Evolutionary conservation across 2,113 vertebrate species (phyloP), one percentile per base, ranked within the genome.

Genomic region (Neogale vison): DNA sequence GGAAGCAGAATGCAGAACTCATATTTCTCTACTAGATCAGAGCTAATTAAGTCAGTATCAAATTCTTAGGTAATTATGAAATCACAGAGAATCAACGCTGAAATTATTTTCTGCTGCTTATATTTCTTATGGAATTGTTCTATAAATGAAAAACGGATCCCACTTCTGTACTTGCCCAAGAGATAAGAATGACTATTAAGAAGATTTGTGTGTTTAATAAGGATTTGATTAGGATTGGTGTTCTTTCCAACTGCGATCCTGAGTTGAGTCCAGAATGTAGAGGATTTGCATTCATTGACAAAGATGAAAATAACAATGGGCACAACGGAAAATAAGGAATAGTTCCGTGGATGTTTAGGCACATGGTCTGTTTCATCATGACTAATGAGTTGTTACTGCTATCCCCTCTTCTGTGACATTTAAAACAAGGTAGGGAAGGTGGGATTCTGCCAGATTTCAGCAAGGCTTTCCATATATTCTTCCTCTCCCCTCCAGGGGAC

Each of bases 141-240:
- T 87, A 96, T 63, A 92, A 80, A 65, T 88, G 52, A 92, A 96
- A 95, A 97, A n/a, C n/a, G 52, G 69, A 88, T 85, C 69, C 52
- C 52, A 34, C 20, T 86, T 39, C 74, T 93, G n/a, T 17, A 87
- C 3, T 77, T 92, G 17, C 59, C 84, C 67, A 94, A 67, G 52
- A 95, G 74, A 94, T 88, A 97, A 88, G 20, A 74, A 11, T 76
- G 55, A 55, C 39, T 84, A 61, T 92, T 79, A 79, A 74, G 61
- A 94, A 93, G 59, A 91, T 72, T 57, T 94, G 61, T 96, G 18
- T 55, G 14, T 95, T 88, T 94, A 95, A 92, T 90, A 94, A 94
- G 36, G 21, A 71, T 76, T 74, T 88, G 36, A 93, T 42, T 55
- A 74, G 39, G 81, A 93, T 4, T 88, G 42, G 63, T 71, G 92